Evolutionary conservation across 2,113 vertebrate species (phyloP), one percentile per base, ranked within the genome.

Genomic region (Corythoichthys haematopterus): DNA sequence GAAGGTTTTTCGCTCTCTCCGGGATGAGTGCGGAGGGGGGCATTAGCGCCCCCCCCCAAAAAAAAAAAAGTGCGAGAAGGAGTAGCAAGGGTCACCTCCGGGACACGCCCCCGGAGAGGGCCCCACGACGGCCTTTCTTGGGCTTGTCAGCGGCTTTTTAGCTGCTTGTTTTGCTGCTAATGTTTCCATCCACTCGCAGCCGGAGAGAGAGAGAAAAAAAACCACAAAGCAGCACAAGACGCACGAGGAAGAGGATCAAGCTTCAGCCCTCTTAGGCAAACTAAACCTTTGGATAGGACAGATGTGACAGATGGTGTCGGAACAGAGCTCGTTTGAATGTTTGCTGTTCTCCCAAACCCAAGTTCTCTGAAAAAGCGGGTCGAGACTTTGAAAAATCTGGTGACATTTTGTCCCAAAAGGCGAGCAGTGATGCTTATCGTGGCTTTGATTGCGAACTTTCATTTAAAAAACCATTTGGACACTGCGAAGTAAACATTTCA

Each of bases 31-130:
- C 77, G 36, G 56, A 35, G 10, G 56, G 35, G 56, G 7, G 6
- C 56, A 6, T 58, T 37, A 14, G 45, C 11, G 20, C 20, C 20
- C 20, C 20, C 20, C 20, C 20, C 20, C 20, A 46, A 45, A 33
- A 45, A 46, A 81, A 80, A 84, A 66, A 59, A 65, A 79, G 71
- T 71, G 82, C 80, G 66, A 75, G 78, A 73, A 75, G 78, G 71
- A 61, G 60, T 28, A 77, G 79, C 70, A 61, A 69, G 70, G 85
- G 77, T 88, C 79, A 81, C 48, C 11, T 50, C 51, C 33, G 76
- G 79, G 80, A 74, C 78, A 71, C 51, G 69, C 51, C 53, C 50
- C 70, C 47, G 37, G 61, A 65, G 57, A 69, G 58, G 59, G 61
- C 58, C 60, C 60, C 60, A 46, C 13, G 43, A 45, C 43, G 60